phyloP scores from a whole-genome alignment of 2,113 vertebrate genomes.

The Noturus placidus region DNA sequence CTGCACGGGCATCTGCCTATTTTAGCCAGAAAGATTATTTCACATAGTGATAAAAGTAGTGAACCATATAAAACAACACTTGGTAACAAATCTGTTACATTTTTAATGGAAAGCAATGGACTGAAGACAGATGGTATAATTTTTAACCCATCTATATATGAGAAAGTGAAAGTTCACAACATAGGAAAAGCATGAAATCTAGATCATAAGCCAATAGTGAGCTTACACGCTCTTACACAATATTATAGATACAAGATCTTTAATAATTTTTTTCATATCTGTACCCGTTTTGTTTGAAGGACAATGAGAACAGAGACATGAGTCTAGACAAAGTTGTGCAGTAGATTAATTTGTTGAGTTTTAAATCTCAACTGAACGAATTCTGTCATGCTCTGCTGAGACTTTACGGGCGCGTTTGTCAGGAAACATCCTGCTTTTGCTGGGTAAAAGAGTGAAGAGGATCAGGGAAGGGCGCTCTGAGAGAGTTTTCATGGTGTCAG shows the following conservation, averaged over 20 bases:
- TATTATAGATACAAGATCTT: not conserved
- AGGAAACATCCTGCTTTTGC: slow-evolving; percentile 23
- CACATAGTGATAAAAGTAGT: not conserved
- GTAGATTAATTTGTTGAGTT: slow-evolving; percentile 43
- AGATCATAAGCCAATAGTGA: not conserved
- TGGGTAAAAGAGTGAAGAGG: slow-evolving; percentile 41
- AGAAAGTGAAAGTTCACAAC: not conserved
- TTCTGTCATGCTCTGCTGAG: slow-evolving; percentile 41
- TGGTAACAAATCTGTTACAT: not conserved
- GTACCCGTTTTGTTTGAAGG: not conserved
- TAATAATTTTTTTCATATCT: not conserved
- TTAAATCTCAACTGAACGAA: slow-evolving; percentile 51
- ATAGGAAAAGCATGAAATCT: not conserved
- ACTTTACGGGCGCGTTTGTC: slow-evolving; percentile 37
- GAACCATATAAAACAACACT: not conserved
- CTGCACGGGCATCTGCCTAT: slow-evolving; percentile 11
- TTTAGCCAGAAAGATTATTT: not conserved
- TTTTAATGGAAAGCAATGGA: not conserved
- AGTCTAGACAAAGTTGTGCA: not conserved
- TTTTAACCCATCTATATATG: not conserved
- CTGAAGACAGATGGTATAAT: not conserved
- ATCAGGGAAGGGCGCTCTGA: slow-evolving; percentile 12
- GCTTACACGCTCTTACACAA: not conserved
- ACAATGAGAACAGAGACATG: slow-evolving; percentile 14
- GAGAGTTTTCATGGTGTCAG: not conserved